Evolutionary conservation across 2,113 vertebrate species (phyloP).

Genomic region (Epinephelus moara): DNA sequence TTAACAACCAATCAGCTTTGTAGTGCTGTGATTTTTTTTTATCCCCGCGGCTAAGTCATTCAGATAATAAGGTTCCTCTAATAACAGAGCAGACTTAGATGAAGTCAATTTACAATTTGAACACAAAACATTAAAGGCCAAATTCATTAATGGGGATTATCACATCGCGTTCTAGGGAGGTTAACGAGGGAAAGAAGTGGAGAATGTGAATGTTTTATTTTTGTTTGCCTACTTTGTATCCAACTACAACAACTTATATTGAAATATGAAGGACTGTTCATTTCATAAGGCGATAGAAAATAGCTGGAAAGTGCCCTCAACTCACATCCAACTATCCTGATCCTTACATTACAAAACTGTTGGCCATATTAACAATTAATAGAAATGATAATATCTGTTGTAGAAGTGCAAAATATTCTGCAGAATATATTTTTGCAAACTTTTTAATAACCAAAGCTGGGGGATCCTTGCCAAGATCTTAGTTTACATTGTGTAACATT

Average conservation of each 20-base stretch:
- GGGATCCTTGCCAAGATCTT: background rate
- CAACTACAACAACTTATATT: background rate
- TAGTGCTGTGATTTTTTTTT: background rate
- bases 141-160: slow-evolving; percentile 70
- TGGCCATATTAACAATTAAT: background rate
- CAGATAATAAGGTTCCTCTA: slow-evolving; percentile 59
- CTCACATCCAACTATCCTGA: background rate
- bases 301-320: slow-evolving; percentile 2
- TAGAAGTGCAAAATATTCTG: background rate
- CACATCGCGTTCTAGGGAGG: slow-evolving; percentile 32
- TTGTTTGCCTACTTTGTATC: slow-evolving; percentile 26
- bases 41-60: slow-evolving; percentile 48
- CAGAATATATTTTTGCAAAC: background rate
- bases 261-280: background rate
- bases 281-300: background rate
- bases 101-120: slow-evolving; percentile 65
- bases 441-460: background rate
- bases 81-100: slow-evolving; percentile 42
- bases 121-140: slow-evolving; percentile 65
- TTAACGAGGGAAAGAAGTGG: slow-evolving; percentile 52
- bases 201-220: slow-evolving; percentile 27
- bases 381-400: background rate
- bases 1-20: slow-evolving; percentile 47
- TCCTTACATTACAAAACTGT: background rate
- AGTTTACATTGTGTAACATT: background rate